Base-by-base conservation (phyloP, 2,797 vertebrate species). In the Paguma larvata region DNA sequence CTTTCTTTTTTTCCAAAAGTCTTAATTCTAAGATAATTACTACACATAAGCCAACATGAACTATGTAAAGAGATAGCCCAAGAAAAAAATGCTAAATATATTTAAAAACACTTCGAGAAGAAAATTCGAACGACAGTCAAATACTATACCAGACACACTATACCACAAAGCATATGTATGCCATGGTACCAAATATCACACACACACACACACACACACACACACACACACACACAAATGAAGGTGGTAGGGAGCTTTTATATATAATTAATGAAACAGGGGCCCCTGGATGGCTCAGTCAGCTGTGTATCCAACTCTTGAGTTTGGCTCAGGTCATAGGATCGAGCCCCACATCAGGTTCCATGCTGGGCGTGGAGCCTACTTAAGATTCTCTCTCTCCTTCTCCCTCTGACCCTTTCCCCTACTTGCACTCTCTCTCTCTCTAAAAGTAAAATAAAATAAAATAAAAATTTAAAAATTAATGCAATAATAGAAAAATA, bases 401-500 rank as follows among this genome's bases (percentile, higher is more conserved):
- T 19, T 56, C 56, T 56, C 6, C 6, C 53, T 19, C 53, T 6
- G 18, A 18, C 53, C 19, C 53, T 56, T 56, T 56, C 16, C 56
- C 19, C 56, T 2, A 23, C 56, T 56, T 56, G 19, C 19, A 15
- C 56, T 56, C 56, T 56, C 53, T 21, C 53, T 56, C 53, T 56
- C 53, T 56, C 6, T 21, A 19, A 51, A 51, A 51, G 51, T 51
- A 15, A 65, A 15, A 75, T 15, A 8, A 44, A 27, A 41, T 15
- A 73, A 15, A 44, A 44, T 27, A 41, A 23, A 92, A 92, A 51
- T 23, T 59, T 23, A 23, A 85, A 84, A 93, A 95, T 48, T 44
- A 77, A 65, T 25, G 13, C 59, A 79, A 46, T 62, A 82, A 59
- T 59, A 59, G 56, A 94, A 88, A 96, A 85, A 96, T 44, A 19